Conservation (phyloP, 2,113 vertebrate genomes). For the Eulemur macaco region DNA sequence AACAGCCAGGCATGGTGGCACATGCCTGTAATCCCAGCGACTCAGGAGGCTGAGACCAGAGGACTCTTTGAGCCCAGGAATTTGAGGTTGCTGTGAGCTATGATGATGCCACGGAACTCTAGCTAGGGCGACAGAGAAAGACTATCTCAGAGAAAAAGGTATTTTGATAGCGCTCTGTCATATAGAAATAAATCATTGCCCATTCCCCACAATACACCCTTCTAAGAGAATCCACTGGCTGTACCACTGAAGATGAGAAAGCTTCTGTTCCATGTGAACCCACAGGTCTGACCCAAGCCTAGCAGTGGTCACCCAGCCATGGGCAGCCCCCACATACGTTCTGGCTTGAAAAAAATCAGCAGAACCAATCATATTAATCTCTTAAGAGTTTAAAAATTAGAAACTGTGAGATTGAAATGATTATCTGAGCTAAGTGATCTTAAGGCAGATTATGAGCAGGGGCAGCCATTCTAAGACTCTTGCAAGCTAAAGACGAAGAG, state of each 20-base stretch:
- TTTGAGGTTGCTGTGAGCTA: no score
- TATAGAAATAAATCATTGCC: neutral
- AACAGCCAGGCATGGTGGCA: no score
- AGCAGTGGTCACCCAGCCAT: neutral
- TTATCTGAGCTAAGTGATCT: neutral
- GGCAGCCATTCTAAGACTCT: neutral
- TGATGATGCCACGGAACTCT: no score
- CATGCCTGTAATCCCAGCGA: no score
- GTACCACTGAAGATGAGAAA: neutral
- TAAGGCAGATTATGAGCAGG: rapidly evolving
- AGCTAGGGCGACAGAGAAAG: no score
- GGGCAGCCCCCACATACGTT: neutral
- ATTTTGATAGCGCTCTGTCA: neutral
- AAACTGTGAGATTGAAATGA: neutral
- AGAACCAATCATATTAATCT: neutral
- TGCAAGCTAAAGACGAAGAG: neutral
- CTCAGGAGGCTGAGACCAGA: no score
- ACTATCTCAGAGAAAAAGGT: neutral
- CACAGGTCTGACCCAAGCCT: neutral
- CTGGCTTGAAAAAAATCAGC: neutral
- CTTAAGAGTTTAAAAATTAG: neutral
- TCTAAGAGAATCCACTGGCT: neutral
- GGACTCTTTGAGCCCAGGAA: no score
- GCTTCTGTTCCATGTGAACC: neutral
- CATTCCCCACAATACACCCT: no score